Evolutionary conservation across 2,113 vertebrate species (phyloP).

Genomic region (Clarias magur): DNA sequence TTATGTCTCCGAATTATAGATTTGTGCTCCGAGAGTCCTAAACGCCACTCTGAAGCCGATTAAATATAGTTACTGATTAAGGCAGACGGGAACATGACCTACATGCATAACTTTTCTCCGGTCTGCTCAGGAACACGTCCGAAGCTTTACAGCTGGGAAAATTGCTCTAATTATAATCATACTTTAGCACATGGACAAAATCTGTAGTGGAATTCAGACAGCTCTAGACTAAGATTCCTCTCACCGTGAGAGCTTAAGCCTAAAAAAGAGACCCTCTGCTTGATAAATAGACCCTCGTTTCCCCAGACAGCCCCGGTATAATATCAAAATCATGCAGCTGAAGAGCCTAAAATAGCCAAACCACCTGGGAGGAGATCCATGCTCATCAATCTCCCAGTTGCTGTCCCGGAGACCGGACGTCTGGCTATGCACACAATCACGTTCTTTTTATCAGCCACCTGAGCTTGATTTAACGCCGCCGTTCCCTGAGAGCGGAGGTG

Average conservation of each 20-base stretch:
- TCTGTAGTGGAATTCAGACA: constrained; percentile 52
- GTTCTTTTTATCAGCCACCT: constrained; percentile 69
- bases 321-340: constrained; percentile 45
- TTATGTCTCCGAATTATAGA: constrained; percentile 65
- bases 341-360: constrained; percentile 63
- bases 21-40: constrained; percentile 61
- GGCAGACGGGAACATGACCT: constrained; percentile 79
- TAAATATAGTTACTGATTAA: constrained; percentile 83
- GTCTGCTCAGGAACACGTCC: constrained; percentile 68
- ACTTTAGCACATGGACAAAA: constrained; percentile 66
- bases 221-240: background rate
- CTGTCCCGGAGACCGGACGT: constrained; percentile 53
- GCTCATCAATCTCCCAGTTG: constrained; percentile 65
- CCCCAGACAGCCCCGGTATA: constrained; percentile 13
- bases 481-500: constrained; percentile 53
- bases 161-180: constrained; percentile 74
- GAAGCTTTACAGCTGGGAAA: constrained; percentile 74
- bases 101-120: constrained; percentile 77
- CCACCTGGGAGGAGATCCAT: constrained; percentile 55
- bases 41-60: constrained; percentile 73
- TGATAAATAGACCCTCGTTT: constrained; percentile 1
- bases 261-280: constrained; percentile 12
- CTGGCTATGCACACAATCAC: constrained; percentile 60
- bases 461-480: constrained; percentile 70
- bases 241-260: background rate